These are phyloP conservation scores for Galbula dea DNA, from an alignment of 2,113 vertebrate genomes.

Conservation along the genomic window DNA sequence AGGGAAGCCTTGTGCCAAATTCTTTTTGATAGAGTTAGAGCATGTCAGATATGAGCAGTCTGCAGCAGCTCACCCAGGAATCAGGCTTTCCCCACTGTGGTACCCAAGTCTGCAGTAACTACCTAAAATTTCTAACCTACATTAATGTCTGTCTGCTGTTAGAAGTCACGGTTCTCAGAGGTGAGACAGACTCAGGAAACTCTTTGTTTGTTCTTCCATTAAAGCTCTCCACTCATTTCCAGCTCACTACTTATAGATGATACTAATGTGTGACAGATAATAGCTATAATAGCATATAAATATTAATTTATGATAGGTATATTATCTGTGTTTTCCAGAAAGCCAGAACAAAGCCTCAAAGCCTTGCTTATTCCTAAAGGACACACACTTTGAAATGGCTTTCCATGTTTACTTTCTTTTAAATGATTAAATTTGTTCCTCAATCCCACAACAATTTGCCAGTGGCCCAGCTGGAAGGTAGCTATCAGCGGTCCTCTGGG, in stretches of 20 bases:
- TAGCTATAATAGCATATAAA: background rate
- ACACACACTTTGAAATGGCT: background rate
- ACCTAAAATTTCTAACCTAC: background rate
- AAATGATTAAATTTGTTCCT: background rate
- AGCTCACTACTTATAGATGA: background rate
- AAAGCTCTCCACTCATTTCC: background rate
- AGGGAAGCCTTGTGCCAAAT: background rate
- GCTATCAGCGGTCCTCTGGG: background rate
- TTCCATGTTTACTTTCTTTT: background rate
- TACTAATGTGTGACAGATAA: background rate
- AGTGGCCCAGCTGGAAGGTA: background rate
- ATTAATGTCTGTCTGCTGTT: background rate
- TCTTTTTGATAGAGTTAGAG: background rate
- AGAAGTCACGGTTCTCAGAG: background rate
- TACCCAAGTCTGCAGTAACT: background rate
- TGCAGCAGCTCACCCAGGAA: background rate
- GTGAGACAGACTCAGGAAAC: background rate
- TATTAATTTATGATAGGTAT: background rate
- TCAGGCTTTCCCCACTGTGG: background rate
- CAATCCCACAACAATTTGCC: background rate
- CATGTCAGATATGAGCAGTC: background rate
- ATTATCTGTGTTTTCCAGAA: fast-evolving
- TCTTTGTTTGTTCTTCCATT: background rate
- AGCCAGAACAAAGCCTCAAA: background rate
- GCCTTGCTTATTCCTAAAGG: background rate